A percentile compares a stretch with the other conserved stretches of the same genome.
These are phyloP conservation scores for Sceloporus undulatus DNA, from an alignment of 2,113 vertebrate species.

Conservation along the genomic window DNA sequence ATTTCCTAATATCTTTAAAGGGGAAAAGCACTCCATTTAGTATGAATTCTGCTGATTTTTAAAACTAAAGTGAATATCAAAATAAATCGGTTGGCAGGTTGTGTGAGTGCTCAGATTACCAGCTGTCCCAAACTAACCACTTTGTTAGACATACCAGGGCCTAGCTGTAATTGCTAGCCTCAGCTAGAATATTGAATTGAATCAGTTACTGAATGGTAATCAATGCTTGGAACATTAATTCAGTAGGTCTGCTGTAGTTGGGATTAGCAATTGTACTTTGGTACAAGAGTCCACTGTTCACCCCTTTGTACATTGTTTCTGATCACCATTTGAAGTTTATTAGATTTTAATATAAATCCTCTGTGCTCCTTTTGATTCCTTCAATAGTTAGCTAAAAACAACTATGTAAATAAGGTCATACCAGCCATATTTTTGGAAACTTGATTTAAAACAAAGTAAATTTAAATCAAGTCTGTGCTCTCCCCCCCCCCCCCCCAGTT, in stretches of 20 bases:
- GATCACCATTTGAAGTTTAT: neutral
- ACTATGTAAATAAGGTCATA: neutral
- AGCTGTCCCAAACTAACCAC: neutral
- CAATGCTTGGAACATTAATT: no score
- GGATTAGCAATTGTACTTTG: no score
- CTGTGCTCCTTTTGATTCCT: neutral
- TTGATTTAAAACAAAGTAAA: neutral
- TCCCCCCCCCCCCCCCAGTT: no score
- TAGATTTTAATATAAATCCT: neutral
- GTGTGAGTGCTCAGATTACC: neutral
- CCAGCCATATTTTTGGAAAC: neutral
- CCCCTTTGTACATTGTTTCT: neutral
- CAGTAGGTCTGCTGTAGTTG: no score
- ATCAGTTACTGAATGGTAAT: no score
- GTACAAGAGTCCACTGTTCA: neutral
- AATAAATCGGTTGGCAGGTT: neutral
- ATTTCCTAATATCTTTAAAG: neutral
- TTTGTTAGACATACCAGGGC: neutral
- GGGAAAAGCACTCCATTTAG: neutral
- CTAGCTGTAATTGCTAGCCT: no score
- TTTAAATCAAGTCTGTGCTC: neutral
- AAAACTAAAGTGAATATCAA: neutral
- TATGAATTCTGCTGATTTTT: neutral
- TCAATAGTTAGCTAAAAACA: neutral
- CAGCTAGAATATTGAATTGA: no score